Conservation (phyloP, 2,113 vertebrate species). For the Alexandromys fortis region DNA sequence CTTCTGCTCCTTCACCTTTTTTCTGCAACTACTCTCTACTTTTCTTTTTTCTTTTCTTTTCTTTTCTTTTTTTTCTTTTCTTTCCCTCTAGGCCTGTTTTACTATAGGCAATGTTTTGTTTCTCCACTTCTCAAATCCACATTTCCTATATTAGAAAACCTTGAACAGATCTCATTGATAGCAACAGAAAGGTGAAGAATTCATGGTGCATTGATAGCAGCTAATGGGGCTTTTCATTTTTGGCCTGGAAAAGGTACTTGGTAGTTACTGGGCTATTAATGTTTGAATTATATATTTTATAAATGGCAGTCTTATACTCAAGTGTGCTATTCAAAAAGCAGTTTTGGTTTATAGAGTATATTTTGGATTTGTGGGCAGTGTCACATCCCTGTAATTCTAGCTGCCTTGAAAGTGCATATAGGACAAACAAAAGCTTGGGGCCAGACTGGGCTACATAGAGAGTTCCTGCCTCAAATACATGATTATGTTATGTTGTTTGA, state of each 20-base stretch:
- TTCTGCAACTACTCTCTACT: not conserved
- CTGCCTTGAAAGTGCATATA: not conserved
- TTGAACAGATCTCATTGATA: not conserved
- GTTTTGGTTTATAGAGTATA: not conserved
- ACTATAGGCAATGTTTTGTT: not conserved
- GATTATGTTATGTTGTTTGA: not conserved
- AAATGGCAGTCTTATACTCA: not conserved
- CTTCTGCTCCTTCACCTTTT: not conserved
- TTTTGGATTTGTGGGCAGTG: not conserved
- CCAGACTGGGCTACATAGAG: not conserved
- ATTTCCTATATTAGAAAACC: not conserved
- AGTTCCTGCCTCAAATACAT: not conserved
- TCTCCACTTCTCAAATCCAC: not conserved
- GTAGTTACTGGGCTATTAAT: not conserved
- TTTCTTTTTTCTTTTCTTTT: constrained; percentile 7
- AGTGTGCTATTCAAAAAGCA: not conserved
- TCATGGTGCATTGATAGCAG: not conserved
- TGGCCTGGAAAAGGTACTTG: not conserved
- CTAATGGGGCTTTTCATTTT: not conserved
- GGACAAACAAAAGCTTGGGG: not conserved
- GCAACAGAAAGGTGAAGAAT: not conserved
- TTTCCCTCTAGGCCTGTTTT: not conserved
- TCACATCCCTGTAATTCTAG: not conserved
- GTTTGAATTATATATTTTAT: constrained; percentile 30
- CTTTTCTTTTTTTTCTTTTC: not conserved